Evolutionary conservation across 2,888 invertebrate species (phyloP).

Genomic region (Kryphioiulus occultus): DNA sequence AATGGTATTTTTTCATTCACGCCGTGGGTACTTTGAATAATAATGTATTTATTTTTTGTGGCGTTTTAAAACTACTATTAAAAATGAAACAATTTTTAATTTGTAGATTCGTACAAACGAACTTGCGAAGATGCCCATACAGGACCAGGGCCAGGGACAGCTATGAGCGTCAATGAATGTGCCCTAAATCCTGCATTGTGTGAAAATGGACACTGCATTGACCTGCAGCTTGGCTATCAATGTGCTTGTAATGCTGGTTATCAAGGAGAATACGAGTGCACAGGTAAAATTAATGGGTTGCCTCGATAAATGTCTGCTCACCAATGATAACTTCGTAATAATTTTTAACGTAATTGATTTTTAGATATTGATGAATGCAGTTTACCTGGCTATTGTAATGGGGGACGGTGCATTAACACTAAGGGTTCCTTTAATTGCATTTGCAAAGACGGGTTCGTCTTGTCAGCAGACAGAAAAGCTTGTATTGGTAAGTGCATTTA

Average conservation of each 20-base stretch:
- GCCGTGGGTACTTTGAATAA: no score
- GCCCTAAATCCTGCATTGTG: slow-evolving; percentile 78
- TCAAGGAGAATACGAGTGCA: slow-evolving; percentile 58
- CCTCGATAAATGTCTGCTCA: not conserved
- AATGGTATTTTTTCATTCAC: no score
- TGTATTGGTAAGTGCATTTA: slow-evolving; percentile 70
- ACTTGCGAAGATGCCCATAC: slow-evolving; percentile 64
- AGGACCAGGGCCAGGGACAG: not conserved
- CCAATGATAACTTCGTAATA: not conserved
- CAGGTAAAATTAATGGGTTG: slow-evolving; percentile 55
- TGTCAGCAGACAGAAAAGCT: slow-evolving; percentile 79
- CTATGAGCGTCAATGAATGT: slow-evolving; percentile 74
- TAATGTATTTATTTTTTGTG: no score
- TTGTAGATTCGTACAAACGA: slow-evolving; percentile 70
- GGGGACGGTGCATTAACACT: slow-evolving; percentile 77
- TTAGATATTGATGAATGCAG: slow-evolving; percentile 84
- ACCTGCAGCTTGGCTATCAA: slow-evolving; percentile 77
- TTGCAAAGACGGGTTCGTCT: slow-evolving; percentile 81
- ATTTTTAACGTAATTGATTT: slow-evolving; percentile 48
- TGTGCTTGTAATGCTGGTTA: slow-evolving; percentile 81
- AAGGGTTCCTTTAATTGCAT: slow-evolving; percentile 77
- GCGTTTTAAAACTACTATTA: not conserved
- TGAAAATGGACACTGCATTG: slow-evolving; percentile 73
- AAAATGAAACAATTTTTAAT: slow-evolving; percentile 49
- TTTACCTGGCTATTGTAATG: slow-evolving; percentile 73